Conservation (phyloP, 2,888 invertebrate genomes). For the Mythimna impura region DNA sequence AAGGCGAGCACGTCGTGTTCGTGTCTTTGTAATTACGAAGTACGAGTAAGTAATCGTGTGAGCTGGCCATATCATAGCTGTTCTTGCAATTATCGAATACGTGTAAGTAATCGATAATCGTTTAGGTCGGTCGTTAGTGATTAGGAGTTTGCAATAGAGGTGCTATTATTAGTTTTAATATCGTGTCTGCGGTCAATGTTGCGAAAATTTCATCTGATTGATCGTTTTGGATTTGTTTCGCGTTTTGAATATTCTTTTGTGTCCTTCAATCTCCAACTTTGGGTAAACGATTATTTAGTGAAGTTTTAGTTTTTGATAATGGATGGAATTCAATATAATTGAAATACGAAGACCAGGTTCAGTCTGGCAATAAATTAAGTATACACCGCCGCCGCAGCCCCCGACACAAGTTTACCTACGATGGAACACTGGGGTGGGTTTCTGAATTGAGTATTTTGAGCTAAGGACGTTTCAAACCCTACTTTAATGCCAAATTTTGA, state of each 20-base stretch:
- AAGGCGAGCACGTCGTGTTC: constrained; percentile 78
- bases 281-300: background rate
- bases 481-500: too few relatives aligned
- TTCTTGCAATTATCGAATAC: constrained; percentile 43
- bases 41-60: constrained; percentile 59
- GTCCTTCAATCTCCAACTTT: background rate
- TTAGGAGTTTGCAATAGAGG: constrained; percentile 20
- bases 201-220: constrained; percentile 1
- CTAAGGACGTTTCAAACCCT: too few relatives aligned
- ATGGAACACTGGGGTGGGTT: too few relatives aligned
- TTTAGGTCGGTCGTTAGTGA: constrained; percentile 27
- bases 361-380: too few relatives aligned
- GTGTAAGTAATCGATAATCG: constrained; percentile 52
- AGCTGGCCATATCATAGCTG: constrained; percentile 44
- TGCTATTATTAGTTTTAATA: constrained; percentile 11
- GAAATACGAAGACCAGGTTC: background rate
- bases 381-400: too few relatives aligned
- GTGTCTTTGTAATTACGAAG: constrained; percentile 65
- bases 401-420: too few relatives aligned
- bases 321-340: background rate
- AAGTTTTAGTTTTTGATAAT: too few relatives aligned
- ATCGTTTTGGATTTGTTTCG: constrained; percentile 10
- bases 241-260: background rate
- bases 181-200: constrained; percentile 6
- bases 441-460: too few relatives aligned